A percentile compares a stretch with the other conserved stretches of the same genome.
Conservation (phyloP, 2,797 vertebrate species). For the Cyprinella venusta region DNA sequence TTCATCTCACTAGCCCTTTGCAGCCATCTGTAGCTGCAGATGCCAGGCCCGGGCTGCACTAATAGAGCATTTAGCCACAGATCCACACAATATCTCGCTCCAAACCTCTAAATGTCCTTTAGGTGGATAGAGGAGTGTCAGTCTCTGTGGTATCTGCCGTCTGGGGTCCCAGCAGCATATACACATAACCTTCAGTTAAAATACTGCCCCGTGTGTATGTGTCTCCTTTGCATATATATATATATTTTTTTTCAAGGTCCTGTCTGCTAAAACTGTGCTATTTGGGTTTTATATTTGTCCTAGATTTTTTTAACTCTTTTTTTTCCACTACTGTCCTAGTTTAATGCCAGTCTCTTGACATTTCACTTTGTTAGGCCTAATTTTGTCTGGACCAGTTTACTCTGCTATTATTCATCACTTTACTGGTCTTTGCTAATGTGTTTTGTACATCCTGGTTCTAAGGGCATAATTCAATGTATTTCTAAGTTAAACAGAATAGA, state of each 20-base stretch:
- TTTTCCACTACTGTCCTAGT: constrained; percentile 28
- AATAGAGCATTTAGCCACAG: constrained; percentile 56
- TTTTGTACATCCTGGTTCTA: neutral
- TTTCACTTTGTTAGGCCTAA: constrained; percentile 36
- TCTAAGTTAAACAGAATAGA: neutral
- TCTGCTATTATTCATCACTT: neutral
- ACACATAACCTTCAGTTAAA: constrained; percentile 44
- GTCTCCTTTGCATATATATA: constrained; percentile 40
- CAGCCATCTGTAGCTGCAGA: constrained; percentile 51
- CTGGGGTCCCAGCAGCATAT: constrained; percentile 21
- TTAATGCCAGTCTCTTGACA: constrained; percentile 12
- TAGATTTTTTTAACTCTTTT: constrained; percentile 14
- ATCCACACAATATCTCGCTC: constrained; percentile 34
- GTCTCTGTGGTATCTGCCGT: constrained; percentile 17
- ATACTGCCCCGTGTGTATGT: constrained; percentile 33
- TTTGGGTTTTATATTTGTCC: constrained; percentile 49
- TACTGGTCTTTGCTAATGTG: neutral
- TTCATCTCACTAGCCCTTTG: constrained; percentile 35
- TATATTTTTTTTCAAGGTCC: constrained; percentile 39
- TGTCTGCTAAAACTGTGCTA: constrained; percentile 33
- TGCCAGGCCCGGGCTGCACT: constrained; percentile 40
- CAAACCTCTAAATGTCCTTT: constrained; percentile 51
- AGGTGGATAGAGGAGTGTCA: constrained; percentile 23
- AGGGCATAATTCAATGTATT: neutral
- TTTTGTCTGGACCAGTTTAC: constrained; percentile 28